These are phyloP conservation scores for Trachelus tabidus DNA, from an alignment of 2,888 invertebrate species.

Conservation along the genomic window DNA sequence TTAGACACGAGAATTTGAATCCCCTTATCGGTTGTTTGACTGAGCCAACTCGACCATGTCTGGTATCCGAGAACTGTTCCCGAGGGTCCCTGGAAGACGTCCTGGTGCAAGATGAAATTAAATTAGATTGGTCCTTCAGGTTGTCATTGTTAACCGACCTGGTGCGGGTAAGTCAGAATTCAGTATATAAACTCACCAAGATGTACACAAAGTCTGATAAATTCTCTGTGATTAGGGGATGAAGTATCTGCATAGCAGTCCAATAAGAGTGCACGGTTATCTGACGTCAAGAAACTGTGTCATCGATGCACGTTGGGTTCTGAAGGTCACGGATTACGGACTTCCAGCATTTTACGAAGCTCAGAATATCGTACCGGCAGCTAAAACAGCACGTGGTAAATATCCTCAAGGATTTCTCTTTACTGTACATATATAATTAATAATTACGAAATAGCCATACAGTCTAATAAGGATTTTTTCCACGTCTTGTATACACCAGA, in stretches of 20 bases:
- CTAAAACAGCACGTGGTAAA: conserved; percentile 78
- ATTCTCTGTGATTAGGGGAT: conserved; percentile 74
- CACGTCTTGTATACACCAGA: no score
- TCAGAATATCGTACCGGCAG: conserved; percentile 75
- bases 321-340: conserved; percentile 94
- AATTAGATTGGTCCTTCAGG: conserved; percentile 95
- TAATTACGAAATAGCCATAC: no score
- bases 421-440: background rate
- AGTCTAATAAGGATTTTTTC: no score
- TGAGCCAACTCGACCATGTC: conserved; percentile 80
- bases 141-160: conserved; percentile 92
- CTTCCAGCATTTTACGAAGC: conserved; percentile 80
- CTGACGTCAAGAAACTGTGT: conserved; percentile 92
- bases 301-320: conserved; percentile 95
- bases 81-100: conserved; percentile 91
- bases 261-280: conserved; percentile 86
- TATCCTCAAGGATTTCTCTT: conserved; percentile 1
- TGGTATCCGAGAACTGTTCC: conserved; percentile 89
- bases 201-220: background rate
- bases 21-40: conserved; percentile 88
- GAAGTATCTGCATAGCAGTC: conserved; percentile 88
- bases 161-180: conserved; percentile 74
- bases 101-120: conserved; percentile 88
- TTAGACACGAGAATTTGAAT: conserved; percentile 92
- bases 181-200: background rate